phyloP scores from a whole-genome alignment of 2,797 vertebrate genomes.

The Eremophila alpestris region DNA sequence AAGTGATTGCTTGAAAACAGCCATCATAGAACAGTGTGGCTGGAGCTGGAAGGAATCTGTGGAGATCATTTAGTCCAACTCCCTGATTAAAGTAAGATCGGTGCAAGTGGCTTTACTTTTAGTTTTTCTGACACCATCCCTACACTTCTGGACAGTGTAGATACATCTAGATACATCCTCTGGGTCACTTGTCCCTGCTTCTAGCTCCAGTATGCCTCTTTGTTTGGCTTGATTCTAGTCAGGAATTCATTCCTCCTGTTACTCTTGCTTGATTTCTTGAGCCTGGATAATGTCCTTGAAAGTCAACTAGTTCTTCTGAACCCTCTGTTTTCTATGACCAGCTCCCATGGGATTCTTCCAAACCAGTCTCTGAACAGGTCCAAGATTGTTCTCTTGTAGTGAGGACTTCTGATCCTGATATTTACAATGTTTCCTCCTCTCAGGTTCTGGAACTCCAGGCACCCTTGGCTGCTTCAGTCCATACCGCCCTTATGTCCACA shows the following conservation, averaged over 20 bases:
- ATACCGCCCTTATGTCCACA: neutral
- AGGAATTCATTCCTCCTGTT: neutral
- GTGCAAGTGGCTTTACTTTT: neutral
- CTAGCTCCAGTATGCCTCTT: neutral
- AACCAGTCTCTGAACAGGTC: neutral
- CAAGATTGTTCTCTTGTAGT: neutral
- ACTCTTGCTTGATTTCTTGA: neutral
- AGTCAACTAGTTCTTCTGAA: neutral
- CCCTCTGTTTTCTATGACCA: neutral
- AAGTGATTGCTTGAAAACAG: neutral
- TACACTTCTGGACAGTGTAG: neutral
- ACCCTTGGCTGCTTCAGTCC: neutral
- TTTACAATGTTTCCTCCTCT: neutral
- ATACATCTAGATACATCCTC: neutral
- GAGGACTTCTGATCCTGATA: too few species aligned
- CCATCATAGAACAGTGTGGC: fast-evolving
- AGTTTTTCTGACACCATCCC: neutral
- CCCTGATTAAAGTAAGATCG: neutral
- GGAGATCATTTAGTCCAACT: neutral
- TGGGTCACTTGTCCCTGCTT: neutral
- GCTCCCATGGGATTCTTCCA: neutral
- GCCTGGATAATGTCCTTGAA: neutral
- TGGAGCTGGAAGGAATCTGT: neutral
- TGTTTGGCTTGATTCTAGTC: neutral
- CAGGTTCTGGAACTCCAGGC: neutral